Conservation (phyloP, 2,797 vertebrate species). For the Lophotriccus pileatus region DNA sequence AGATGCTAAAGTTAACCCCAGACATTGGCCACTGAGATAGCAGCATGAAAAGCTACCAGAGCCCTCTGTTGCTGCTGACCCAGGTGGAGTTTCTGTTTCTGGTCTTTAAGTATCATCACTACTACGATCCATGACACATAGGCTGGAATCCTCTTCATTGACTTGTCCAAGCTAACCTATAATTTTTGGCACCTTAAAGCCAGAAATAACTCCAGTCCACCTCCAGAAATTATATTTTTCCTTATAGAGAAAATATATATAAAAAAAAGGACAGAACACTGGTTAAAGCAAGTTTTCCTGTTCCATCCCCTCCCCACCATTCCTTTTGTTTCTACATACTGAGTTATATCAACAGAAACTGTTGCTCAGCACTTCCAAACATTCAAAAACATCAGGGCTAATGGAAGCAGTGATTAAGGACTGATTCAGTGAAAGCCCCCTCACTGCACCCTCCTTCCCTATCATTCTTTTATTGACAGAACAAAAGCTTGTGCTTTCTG, state of each 20-base stretch:
- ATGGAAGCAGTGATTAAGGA: slow-evolving; percentile 42
- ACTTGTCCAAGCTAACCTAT: not conserved
- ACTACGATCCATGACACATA: not conserved
- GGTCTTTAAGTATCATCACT: not conserved
- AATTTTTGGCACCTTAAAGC: not conserved
- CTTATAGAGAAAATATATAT: not conserved
- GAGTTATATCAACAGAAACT: slow-evolving; percentile 4
- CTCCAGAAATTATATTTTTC: not conserved
- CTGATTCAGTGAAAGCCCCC: not conserved
- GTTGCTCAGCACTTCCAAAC: slow-evolving; percentile 14
- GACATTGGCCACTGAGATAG: not conserved
- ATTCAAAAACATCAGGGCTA: slow-evolving; percentile 2
- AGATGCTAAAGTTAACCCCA: not conserved
- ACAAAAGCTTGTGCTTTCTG: slow-evolving; percentile 10
- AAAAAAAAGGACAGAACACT: not conserved
- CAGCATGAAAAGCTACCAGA: not conserved
- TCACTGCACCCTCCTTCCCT: not conserved
- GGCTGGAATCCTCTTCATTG: not conserved
- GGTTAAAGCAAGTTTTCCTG: not conserved
- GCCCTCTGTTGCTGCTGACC: not conserved
- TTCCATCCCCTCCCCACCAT: not conserved
- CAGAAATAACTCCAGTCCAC: not conserved
- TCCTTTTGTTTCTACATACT: not conserved
- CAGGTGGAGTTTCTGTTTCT: not conserved
- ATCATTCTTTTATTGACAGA: not conserved